Conservation (phyloP, 37 sponge, comb jelly and placozoan species). For the Hexactinellida sp. region DNA sequence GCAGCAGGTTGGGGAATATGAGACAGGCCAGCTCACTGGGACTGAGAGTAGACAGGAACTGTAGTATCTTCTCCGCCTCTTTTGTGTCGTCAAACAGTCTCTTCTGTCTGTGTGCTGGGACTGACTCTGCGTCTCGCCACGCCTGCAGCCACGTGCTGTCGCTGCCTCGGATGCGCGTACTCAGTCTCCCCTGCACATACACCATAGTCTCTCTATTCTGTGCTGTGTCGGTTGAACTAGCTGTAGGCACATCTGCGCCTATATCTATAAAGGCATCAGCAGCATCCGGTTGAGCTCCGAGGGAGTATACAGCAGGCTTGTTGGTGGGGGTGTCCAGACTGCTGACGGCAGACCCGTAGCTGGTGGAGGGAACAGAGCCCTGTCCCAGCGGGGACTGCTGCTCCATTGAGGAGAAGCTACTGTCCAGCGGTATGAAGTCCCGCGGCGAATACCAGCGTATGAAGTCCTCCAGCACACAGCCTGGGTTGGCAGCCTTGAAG, state of each 20-base stretch:
- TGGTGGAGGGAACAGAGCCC: neutral
- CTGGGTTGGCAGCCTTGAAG: conserved; percentile 99
- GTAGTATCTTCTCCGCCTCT: conserved; percentile 80
- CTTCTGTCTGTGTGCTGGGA: conserved; percentile 68
- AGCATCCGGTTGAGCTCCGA: too few species aligned
- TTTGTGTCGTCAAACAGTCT: conserved; percentile 88
- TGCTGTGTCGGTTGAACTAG: neutral
- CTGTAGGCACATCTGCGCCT: neutral
- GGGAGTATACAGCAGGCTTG: neutral
- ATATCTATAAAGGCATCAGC: too few species aligned
- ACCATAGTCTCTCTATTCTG: neutral
- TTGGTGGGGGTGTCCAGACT: neutral
- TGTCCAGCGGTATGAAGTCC: conserved; percentile 58
- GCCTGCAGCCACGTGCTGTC: conserved; percentile 74
- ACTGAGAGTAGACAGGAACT: conserved; percentile 5
- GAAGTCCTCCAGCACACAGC: conserved; percentile 87
- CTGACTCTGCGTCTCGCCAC: conserved; percentile 55
- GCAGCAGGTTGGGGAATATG: neutral
- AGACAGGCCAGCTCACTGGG: neutral
- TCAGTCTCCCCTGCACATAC: conserved; percentile 62
- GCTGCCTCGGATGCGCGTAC: conserved; percentile 64
- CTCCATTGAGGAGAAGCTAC: neutral
- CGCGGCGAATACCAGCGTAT: conserved; percentile 97
- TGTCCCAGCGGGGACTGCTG: neutral
- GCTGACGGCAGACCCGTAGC: neutral